Evolutionary conservation across 2,888 invertebrate species (phyloP), one percentile per base, ranked within the genome.

Genomic region (Abrostola tripartita): DNA sequence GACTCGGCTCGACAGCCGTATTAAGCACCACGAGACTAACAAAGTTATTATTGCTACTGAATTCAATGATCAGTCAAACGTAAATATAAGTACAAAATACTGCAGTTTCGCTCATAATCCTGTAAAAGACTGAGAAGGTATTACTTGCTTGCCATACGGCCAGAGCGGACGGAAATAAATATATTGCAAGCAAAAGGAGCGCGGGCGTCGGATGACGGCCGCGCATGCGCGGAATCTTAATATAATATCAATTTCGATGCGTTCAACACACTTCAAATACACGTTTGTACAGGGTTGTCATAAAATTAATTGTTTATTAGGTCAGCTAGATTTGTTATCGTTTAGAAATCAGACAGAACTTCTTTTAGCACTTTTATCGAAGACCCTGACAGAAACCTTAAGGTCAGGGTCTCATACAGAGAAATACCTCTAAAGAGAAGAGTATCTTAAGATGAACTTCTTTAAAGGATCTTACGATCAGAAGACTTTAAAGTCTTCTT

Each of bases 211-310:
- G 75, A 65, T 79, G 81, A 71, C 81, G 70, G 52, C 73, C 71
- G 78, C 78, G 84, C 85, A 86, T 82, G 85, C 81, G 68, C 60
- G 74, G 89, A 88, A 88, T 88, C 77, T 83, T 76, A 85, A 87
- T 86, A 82, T 78, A 70, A 75, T 72, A 72, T 72, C 68, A 70
- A 79, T 71, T 75, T 75, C 65, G 67, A 74, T 77, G 79, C 78
- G 64, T 73, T 74, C 64, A 68, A 78, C 68, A 68, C 73, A 79
- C 81, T 84, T 82, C 81, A 81, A 80, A 80, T 74, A 75, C 65
- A 71, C 76, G 59, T 68, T 68, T 58, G 59, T 54, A 38, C 61
- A 85, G 82, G 82, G 82, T 49, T 83, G 76, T 8, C 11, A 8
- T 12, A 1, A 47, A n/a, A 10, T n/a, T 10, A 41, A 5, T 5